Percentiles rank a stretch among this genome's conserved stretches.
Conservation (phyloP, 2,797 vertebrate species). For the Lacerta agilis region DNA sequence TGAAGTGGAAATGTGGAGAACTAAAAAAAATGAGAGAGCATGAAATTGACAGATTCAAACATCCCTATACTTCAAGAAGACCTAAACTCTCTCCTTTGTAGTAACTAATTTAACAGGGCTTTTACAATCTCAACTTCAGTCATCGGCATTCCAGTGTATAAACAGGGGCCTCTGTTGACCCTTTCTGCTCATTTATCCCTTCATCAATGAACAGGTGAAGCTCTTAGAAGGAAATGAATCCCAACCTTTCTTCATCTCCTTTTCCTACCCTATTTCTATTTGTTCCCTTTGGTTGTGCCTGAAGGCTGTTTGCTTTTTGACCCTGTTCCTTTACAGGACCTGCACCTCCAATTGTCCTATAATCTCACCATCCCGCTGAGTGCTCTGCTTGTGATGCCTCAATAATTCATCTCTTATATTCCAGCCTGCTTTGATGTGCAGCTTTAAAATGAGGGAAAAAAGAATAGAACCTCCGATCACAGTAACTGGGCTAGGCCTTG, state of each 20-base stretch:
- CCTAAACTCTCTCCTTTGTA: neutral
- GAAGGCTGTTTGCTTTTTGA: conserved; percentile 38
- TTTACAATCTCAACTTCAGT: neutral
- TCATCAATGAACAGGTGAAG: neutral
- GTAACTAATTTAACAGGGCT: neutral
- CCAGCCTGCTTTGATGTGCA: conserved; percentile 29
- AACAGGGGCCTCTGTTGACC: conserved; percentile 1
- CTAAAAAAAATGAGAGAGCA: no score
- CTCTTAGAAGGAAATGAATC: conserved; percentile 29
- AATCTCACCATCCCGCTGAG: conserved; percentile 43
- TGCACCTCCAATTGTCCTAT: conserved; percentile 36
- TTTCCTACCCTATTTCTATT: conserved; percentile 1
- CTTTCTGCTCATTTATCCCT: neutral
- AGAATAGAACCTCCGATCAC: neutral
- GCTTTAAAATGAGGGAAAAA: conserved; percentile 46
- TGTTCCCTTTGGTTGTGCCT: conserved; percentile 36
- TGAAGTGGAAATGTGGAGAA: no score
- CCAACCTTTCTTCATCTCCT: neutral
- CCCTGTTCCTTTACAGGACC: conserved; percentile 14
- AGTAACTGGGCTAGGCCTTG: conserved; percentile 37
- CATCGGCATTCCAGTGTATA: neutral
- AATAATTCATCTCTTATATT: conserved; percentile 28
- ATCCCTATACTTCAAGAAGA: neutral
- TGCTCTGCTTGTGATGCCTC: conserved; percentile 40
- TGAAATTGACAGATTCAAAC: no score